These are phyloP conservation scores for Atethmia centrago DNA, from an alignment of 2,888 invertebrate species.

Conservation along the genomic window DNA sequence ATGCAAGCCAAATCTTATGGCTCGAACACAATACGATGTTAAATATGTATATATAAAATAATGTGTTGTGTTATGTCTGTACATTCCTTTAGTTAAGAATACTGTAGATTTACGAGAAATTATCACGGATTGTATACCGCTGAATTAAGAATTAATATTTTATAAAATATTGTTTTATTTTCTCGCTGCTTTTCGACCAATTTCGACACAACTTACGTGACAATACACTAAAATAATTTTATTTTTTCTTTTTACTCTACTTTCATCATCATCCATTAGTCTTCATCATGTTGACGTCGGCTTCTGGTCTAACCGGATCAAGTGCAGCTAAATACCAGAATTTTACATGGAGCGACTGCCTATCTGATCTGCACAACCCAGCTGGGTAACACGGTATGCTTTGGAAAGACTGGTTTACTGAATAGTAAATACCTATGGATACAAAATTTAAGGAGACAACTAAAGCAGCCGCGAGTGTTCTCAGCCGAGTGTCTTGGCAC, in stretches of 20 bases:
- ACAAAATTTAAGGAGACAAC: no score
- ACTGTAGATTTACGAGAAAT: constrained; percentile 54
- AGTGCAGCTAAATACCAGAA: no score
- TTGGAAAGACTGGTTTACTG: background rate
- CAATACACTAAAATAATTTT: background rate
- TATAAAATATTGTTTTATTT: constrained; percentile 50
- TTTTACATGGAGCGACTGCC: no score
- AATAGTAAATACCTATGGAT: no score
- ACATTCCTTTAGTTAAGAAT: constrained; percentile 65
- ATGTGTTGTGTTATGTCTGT: constrained; percentile 52
- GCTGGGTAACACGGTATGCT: background rate
- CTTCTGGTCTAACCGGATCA: no score
- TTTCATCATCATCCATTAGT: background rate
- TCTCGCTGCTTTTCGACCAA: background rate
- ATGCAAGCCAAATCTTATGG: constrained; percentile 25
- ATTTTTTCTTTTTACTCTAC: no score
- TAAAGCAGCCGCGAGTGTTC: background rate
- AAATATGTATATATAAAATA: constrained; percentile 14
- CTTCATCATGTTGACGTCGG: no score
- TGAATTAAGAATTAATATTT: constrained; percentile 55
- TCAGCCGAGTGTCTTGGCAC: background rate
- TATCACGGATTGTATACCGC: constrained; percentile 56
- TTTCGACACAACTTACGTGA: background rate
- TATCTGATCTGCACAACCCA: no score
- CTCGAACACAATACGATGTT: constrained; percentile 48